A percentile compares a stretch with the other conserved stretches of the same genome.
These are phyloP conservation scores for Helogale parvula DNA, from an alignment of 2,113 vertebrate species.

Conservation along the genomic window DNA sequence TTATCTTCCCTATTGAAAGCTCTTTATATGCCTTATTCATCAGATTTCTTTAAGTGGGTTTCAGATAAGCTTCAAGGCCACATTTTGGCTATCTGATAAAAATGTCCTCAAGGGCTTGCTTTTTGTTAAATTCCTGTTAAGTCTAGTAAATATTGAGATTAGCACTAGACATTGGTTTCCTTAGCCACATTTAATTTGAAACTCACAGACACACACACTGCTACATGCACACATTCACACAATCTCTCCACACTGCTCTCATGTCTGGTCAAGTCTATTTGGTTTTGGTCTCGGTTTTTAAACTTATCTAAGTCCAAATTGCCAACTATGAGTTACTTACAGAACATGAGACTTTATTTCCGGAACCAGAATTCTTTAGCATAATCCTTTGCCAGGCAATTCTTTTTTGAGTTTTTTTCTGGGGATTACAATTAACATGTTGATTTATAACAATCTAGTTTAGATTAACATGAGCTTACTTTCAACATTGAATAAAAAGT, in stretches of 20 bases:
- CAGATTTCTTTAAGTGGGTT: conserved; percentile 1
- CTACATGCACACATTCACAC: background rate
- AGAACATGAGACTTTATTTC: background rate
- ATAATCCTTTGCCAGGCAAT: background rate
- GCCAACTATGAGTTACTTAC: background rate
- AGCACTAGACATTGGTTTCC: background rate
- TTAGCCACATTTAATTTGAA: background rate
- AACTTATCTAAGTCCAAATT: background rate
- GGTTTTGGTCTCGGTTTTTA: background rate
- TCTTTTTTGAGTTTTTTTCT: background rate
- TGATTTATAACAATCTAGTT: background rate
- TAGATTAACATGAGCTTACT: background rate
- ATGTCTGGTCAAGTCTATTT: background rate
- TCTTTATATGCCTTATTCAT: conserved; percentile 2
- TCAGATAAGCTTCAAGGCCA: conserved; percentile 51
- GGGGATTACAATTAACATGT: background rate
- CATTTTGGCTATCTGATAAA: conserved; percentile 49
- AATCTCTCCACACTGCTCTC: background rate
- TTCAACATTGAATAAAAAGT: background rate
- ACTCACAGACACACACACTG: background rate
- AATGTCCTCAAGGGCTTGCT: background rate
- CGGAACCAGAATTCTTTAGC: background rate
- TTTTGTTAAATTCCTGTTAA: conserved; percentile 7
- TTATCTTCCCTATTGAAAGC: background rate
- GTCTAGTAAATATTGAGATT: background rate